phyloP scores from a whole-genome alignment of 2,888 invertebrate genomes.

The Agrypnus murinus region DNA sequence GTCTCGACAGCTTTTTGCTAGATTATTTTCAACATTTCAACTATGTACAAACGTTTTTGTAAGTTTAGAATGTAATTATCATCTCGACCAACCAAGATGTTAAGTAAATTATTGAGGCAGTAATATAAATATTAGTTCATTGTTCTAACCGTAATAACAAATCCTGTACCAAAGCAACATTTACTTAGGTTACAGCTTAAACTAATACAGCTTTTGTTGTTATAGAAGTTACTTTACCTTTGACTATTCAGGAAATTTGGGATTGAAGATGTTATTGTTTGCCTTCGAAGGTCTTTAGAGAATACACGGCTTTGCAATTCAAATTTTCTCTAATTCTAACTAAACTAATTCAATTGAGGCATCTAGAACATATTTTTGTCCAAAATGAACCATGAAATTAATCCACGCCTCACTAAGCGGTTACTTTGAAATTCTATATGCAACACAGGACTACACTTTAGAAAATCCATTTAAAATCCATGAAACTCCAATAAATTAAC shows the following conservation, averaged over 20 bases:
- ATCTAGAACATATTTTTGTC: background rate
- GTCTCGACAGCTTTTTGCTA: conserved; percentile 21
- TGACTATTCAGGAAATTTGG: conserved; percentile 6
- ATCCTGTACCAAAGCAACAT: conserved; percentile 16
- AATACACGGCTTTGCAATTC: background rate
- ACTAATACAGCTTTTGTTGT: background rate
- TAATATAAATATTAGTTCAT: background rate
- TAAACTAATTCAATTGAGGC: background rate
- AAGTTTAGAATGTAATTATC: too few relatives aligned
- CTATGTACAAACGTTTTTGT: too few relatives aligned
- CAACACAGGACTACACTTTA: conserved; percentile 31
- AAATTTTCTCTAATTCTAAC: background rate
- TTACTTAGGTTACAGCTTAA: conserved; percentile 21
- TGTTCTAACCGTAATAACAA: conserved; percentile 11
- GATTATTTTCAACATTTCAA: conserved; percentile 15
- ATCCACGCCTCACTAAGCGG: conserved; percentile 4
- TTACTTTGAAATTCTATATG: conserved; percentile 13
- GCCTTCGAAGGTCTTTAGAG: background rate
- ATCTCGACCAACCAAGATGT: too few relatives aligned
- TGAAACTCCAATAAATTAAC: conserved; percentile 55
- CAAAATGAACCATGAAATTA: background rate
- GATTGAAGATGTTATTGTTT: conserved; percentile 12
- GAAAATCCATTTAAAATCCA: conserved; percentile 47
- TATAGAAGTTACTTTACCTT: background rate
- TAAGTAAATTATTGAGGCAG: too few relatives aligned